Conservation (phyloP, 1,140 invertebrate genomes). For the Drosophila neocordata region DNA sequence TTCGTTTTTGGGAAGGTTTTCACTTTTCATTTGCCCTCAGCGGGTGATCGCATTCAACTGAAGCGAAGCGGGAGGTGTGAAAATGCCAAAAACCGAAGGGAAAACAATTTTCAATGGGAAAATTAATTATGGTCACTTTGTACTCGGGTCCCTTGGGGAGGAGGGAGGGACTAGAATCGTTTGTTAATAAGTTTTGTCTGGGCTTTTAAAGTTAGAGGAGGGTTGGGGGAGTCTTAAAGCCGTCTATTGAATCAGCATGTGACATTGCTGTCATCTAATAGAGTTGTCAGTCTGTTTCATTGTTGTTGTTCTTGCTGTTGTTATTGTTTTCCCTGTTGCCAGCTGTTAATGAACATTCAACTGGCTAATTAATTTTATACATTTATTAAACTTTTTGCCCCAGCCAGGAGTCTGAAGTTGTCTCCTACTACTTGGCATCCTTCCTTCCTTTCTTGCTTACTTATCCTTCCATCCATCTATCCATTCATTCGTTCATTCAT, state of each 20-base stretch:
- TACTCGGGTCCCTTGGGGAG: too few species aligned
- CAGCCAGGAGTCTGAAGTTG: conserved; percentile 3
- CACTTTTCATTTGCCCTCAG: conserved; percentile 55
- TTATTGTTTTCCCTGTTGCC: conserved; percentile 38
- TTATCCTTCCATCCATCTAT: too few species aligned
- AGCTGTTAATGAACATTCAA: conserved; percentile 81
- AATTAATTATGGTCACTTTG: conserved; percentile 56
- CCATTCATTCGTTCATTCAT: not conserved
- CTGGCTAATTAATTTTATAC: conserved; percentile 81
- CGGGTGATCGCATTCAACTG: conserved; percentile 33
- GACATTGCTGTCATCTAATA: conserved; percentile 33
- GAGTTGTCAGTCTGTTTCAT: conserved; percentile 57
- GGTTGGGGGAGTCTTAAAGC: not conserved
- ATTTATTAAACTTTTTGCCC: conserved; percentile 76
- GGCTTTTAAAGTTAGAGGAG: conserved; percentile 39
- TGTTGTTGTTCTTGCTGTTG: not conserved
- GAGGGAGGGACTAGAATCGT: conserved; percentile 13
- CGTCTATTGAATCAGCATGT: conserved; percentile 12
- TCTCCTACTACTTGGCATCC: not conserved
- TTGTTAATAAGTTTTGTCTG: conserved; percentile 39
- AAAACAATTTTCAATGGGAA: conserved; percentile 39
- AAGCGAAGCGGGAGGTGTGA: conserved; percentile 52
- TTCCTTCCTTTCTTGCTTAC: too few species aligned
- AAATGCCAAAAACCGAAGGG: conserved; percentile 36
- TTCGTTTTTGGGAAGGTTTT: conserved; percentile 54